phyloP scores from a whole-genome alignment of 2,888 invertebrate species.

The Dolichopus griseipennis region DNA sequence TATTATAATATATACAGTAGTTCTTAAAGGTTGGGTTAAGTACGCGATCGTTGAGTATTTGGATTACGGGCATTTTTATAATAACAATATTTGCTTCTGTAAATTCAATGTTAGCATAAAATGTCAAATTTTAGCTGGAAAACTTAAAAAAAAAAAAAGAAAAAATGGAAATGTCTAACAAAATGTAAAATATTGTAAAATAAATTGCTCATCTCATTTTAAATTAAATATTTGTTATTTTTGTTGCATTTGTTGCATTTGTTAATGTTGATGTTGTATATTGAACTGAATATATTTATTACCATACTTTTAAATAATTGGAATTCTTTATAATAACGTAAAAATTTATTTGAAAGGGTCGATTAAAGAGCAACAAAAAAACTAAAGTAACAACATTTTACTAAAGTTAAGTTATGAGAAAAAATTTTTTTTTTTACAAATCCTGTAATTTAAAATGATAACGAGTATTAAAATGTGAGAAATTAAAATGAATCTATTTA shows the following conservation, averaged over 20 bases:
- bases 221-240: not conserved
- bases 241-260: not conserved
- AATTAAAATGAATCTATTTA: too few relatives aligned
- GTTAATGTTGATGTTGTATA: too few relatives aligned
- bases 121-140: not conserved
- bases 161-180: not conserved
- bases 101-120: not conserved
- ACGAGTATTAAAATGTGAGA: too few relatives aligned
- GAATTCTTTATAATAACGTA: not conserved
- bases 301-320: not conserved
- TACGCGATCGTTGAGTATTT: not conserved
- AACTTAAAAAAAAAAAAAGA: not conserved
- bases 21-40: not conserved
- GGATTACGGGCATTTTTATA: not conserved
- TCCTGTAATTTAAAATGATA: too few relatives aligned
- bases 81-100: not conserved
- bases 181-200: not conserved
- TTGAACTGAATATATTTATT: too few relatives aligned
- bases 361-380: too few relatives aligned
- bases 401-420: too few relatives aligned
- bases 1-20: not conserved
- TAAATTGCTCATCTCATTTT: slow-evolving; percentile 4
- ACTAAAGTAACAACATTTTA: too few relatives aligned
- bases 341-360: not conserved
- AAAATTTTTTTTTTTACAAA: too few relatives aligned